Conservation (phyloP, 1,140 invertebrate species). For the Sitobion miscanthi region DNA sequence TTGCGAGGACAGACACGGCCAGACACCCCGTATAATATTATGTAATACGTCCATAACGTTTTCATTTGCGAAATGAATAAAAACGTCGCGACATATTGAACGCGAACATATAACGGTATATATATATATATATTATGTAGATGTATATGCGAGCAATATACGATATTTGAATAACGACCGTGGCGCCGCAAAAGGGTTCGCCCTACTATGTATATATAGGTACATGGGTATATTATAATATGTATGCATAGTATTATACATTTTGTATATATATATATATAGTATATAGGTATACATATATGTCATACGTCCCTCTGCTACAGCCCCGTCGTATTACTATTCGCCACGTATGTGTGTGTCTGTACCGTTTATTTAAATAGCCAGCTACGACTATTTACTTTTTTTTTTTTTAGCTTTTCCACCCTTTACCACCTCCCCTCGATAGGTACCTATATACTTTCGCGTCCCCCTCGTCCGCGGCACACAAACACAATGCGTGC, state of each 20-base stretch:
- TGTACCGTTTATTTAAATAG: conserved; percentile 23
- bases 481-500: not conserved
- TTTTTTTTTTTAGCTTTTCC: conserved; percentile 13
- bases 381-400: not conserved
- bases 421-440: not conserved
- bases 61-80: conserved; percentile 22
- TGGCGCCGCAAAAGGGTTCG: conserved; percentile 15
- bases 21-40: not conserved
- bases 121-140: not conserved
- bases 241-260: not conserved
- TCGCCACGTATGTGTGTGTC: not conserved
- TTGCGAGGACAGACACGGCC: not conserved
- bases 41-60: not conserved
- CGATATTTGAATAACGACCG: conserved; percentile 34
- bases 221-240: not conserved
- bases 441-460: not conserved
- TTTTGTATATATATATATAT: not conserved
- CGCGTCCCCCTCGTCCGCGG: not conserved
- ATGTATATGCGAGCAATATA: not conserved
- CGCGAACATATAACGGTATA: not conserved
- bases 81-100: conserved; percentile 15
- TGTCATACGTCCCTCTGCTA: not conserved
- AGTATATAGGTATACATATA: not conserved
- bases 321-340: not conserved
- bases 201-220: not conserved